These are phyloP conservation scores for Thaumetopoea pityocampa DNA, from an alignment of 1,140 invertebrate genomes.

Conservation along the genomic window DNA sequence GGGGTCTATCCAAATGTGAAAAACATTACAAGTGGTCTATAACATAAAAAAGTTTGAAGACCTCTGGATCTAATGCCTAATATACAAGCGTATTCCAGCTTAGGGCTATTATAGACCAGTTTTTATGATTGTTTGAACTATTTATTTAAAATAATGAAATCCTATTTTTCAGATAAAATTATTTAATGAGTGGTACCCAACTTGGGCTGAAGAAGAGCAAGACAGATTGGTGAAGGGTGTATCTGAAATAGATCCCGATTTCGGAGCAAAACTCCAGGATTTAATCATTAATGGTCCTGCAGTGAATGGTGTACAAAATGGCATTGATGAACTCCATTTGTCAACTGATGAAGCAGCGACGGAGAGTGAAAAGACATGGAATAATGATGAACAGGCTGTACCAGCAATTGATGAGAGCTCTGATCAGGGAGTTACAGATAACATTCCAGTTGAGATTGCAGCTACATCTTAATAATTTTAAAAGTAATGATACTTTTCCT, in stretches of 20 bases:
- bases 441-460: slow-evolving; percentile 52
- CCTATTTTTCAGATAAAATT: slow-evolving; percentile 81
- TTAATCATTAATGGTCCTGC: slow-evolving; percentile 50
- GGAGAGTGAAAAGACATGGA: slow-evolving; percentile 14
- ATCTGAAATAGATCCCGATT: slow-evolving; percentile 82
- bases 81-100: no score
- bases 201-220: slow-evolving; percentile 87
- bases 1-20: no score
- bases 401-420: slow-evolving; percentile 14
- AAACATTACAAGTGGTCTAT: no score
- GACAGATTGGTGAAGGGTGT: slow-evolving; percentile 82
- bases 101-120: no score
- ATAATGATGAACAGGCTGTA: slow-evolving; percentile 14
- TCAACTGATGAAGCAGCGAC: slow-evolving; percentile 16
- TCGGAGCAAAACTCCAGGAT: slow-evolving; percentile 83
- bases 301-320: slow-evolving; percentile 39
- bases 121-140: background rate
- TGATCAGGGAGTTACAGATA: slow-evolving; percentile 34
- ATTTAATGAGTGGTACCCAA: slow-evolving; percentile 90
- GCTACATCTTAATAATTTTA: slow-evolving; percentile 52
- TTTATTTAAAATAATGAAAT: slow-evolving; percentile 3
- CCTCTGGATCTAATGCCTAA: no score
- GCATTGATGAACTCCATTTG: slow-evolving; percentile 25
- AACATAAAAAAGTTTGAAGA: no score
- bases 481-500: slow-evolving; percentile 1